These are phyloP conservation scores for Saguinus imperator DNA, from an alignment of 2,113 vertebrate species.

Conservation along the genomic window DNA sequence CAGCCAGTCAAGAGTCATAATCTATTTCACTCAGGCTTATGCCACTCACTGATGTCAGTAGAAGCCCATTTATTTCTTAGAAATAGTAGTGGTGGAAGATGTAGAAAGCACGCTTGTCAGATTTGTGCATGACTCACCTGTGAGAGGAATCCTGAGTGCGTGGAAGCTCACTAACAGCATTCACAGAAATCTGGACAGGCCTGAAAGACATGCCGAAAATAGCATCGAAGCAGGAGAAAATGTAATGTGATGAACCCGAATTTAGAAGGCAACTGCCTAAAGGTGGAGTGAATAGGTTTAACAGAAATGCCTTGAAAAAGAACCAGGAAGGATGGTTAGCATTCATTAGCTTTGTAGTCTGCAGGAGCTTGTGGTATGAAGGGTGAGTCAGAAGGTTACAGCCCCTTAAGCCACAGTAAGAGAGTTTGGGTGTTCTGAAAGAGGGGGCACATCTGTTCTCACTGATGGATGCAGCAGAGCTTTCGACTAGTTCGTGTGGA, in stretches of 20 bases:
- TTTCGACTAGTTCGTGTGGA: background rate
- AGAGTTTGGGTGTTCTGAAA: background rate
- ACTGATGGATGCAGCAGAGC: background rate
- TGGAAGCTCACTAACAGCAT: too few species aligned
- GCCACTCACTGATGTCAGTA: background rate
- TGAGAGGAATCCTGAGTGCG: background rate
- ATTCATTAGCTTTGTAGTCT: fast-evolving
- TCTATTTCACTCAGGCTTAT: background rate
- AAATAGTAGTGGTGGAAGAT: background rate
- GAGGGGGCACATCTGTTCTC: background rate
- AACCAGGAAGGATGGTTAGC: too few species aligned
- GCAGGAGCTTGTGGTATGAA: background rate
- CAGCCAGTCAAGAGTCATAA: background rate
- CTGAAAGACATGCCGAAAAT: background rate
- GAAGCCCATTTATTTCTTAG: background rate
- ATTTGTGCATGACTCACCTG: too few species aligned
- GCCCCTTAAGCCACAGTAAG: fast-evolving
- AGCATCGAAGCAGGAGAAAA: fast-evolving
- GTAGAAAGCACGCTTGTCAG: background rate
- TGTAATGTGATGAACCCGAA: too few species aligned
- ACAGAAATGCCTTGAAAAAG: background rate
- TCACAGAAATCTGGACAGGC: background rate
- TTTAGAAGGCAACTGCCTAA: background rate
- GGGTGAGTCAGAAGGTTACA: fast-evolving
- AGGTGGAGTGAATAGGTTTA: fast-evolving